A percentile compares a stretch with the other conserved stretches of the same genome.
These are phyloP conservation scores for Musca vetustissima DNA, from an alignment of 1,140 invertebrate genomes.

Conservation along the genomic window DNA sequence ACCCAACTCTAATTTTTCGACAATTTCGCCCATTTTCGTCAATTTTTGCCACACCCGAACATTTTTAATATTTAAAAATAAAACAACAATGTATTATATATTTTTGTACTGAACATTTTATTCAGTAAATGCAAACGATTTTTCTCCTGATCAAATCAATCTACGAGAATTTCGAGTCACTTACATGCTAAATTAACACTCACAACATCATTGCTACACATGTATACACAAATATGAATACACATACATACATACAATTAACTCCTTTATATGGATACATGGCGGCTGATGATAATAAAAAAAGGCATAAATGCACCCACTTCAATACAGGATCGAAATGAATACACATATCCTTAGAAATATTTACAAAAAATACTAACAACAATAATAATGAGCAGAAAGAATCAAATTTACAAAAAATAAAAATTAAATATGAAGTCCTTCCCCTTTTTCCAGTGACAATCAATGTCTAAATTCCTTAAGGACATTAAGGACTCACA, in stretches of 20 bases:
- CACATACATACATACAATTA: not conserved
- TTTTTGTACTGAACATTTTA: constrained; percentile 56
- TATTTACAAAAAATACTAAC: constrained; percentile 2
- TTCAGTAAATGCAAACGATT: constrained; percentile 50
- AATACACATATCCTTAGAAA: not conserved
- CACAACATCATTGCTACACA: no score
- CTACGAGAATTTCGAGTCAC: constrained; percentile 18
- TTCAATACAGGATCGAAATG: not conserved
- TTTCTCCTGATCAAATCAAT: constrained; percentile 6
- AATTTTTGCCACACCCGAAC: no score
- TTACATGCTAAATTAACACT: constrained; percentile 14
- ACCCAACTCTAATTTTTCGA: no score
- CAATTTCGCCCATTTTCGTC: no score
- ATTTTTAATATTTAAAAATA: not conserved
- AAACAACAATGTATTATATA: constrained; percentile 19
- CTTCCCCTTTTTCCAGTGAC: not conserved
- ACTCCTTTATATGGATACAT: no score
- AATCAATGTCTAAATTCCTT: constrained; percentile 3
- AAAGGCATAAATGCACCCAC: not conserved
- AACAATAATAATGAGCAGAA: constrained; percentile 7
- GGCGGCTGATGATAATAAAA: not conserved
- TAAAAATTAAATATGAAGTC: not conserved
- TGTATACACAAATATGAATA: not conserved
- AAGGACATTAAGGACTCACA: no score
- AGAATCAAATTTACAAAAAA: constrained; percentile 18